Evolutionary conservation across 2,113 vertebrate genomes (phyloP).

Genomic region (Aphelocoma coerulescens): DNA sequence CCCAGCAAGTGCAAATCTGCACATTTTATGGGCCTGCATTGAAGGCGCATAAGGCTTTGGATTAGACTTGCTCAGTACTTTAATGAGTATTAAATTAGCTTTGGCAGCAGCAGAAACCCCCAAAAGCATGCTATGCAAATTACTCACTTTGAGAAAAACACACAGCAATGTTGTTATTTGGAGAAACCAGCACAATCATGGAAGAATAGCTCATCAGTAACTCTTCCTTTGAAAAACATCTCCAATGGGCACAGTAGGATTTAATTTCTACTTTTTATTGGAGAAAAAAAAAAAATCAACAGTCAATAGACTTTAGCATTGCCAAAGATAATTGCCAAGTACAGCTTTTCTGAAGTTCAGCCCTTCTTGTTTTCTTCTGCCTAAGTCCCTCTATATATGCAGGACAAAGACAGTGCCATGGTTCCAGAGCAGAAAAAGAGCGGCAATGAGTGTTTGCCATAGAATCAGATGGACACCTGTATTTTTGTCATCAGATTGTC

Average conservation of each 20-base stretch:
- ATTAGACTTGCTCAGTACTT: slow-evolving; percentile 37
- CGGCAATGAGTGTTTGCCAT: neutral
- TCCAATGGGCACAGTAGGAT: slow-evolving; percentile 9
- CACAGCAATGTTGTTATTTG: neutral
- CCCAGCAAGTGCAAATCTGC: neutral
- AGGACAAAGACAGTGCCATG: neutral
- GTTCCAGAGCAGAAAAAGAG: neutral
- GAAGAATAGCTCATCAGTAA: slow-evolving; percentile 20
- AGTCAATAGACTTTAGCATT: neutral
- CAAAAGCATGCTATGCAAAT: slow-evolving; percentile 26
- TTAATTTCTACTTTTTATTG: slow-evolving; percentile 34
- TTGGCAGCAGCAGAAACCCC: neutral
- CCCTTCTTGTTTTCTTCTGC: neutral
- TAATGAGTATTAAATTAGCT: slow-evolving; percentile 32
- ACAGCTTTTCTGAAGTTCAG: neutral
- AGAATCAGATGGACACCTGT: neutral
- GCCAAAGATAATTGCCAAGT: neutral
- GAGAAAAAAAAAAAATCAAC: neutral
- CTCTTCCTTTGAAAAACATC: neutral
- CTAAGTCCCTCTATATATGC: neutral
- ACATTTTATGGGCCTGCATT: neutral
- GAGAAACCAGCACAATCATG: neutral
- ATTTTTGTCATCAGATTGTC: neutral
- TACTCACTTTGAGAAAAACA: slow-evolving; percentile 11
- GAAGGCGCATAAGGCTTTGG: neutral